Percentiles rank a stretch among this genome's conserved stretches.
phyloP scores from a whole-genome alignment of 2,888 invertebrate genomes.

The Dasypolia templi region DNA sequence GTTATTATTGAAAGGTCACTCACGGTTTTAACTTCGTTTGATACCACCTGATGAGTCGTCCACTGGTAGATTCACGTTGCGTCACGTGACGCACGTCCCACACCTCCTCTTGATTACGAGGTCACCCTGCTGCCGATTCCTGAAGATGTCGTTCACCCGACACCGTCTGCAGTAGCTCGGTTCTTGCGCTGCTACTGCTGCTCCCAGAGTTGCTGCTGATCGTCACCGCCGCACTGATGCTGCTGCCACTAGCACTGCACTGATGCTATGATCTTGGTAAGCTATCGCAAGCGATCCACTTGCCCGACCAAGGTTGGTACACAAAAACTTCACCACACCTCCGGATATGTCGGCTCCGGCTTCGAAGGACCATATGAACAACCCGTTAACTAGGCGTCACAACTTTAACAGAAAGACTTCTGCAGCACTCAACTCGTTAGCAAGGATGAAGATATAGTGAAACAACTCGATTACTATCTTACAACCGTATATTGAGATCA shows the following conservation, averaged over 20 bases:
- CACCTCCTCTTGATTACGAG: not conserved
- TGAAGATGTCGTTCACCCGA: not conserved
- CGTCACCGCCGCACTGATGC: not conserved
- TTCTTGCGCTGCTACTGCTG: not conserved
- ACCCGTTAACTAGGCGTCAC: too few species aligned
- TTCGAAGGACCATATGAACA: constrained; percentile 11
- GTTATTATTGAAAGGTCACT: too few species aligned
- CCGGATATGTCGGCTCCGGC: not conserved
- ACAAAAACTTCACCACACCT: not conserved
- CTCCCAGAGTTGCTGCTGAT: not conserved
- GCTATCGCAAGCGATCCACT: too few species aligned
- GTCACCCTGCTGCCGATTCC: constrained; percentile 4
- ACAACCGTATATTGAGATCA: too few species aligned
- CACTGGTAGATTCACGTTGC: too few species aligned
- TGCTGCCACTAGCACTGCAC: constrained; percentile 5
- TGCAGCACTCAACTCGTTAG: too few species aligned
- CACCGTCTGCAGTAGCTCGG: not conserved
- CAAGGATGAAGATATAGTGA: too few species aligned
- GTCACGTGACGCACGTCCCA: not conserved
- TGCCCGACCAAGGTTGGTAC: not conserved
- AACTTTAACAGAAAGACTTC: too few species aligned
- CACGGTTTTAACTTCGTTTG: too few species aligned
- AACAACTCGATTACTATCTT: too few species aligned
- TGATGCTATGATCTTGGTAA: too few species aligned
- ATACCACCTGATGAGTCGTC: too few species aligned